A percentile compares a stretch with the other conserved stretches of the same genome.
Evolutionary conservation across 1,140 invertebrate species (phyloP).

Genomic region (Halotydeus destructor): DNA sequence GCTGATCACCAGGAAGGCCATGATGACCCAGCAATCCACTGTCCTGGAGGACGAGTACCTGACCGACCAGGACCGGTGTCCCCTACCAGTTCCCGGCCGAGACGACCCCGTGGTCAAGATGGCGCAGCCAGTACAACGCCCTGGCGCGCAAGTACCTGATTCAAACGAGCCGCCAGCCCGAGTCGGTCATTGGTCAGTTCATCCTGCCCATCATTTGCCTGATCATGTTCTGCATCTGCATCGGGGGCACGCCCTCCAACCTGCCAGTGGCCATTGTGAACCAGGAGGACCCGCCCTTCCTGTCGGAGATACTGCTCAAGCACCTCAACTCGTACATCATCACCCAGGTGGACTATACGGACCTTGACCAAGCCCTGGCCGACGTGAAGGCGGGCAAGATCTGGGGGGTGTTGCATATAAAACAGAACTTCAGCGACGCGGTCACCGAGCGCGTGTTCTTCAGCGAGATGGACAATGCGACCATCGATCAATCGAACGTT

Average conservation of each 20-base stretch:
- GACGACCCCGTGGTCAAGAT: neutral
- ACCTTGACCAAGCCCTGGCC: constrained; percentile 5
- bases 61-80: too few species aligned
- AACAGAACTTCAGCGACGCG: constrained; percentile 8
- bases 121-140: neutral
- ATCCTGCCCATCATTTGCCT: constrained; percentile 71
- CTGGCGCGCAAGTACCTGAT: constrained; percentile 12
- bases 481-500: neutral
- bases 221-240: constrained; percentile 74
- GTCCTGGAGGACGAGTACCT: neutral
- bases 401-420: constrained; percentile 13
- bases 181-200: constrained; percentile 47
- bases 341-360: neutral
- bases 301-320: neutral
- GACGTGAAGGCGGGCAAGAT: constrained; percentile 10
- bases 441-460: constrained; percentile 6
- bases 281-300: constrained; percentile 16
- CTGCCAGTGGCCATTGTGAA: constrained; percentile 56
- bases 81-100: too few species aligned
- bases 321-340: constrained; percentile 1
- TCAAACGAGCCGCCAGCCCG: constrained; percentile 7
- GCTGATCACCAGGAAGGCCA: too few species aligned
- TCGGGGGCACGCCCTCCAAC: constrained; percentile 63
- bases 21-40: neutral
- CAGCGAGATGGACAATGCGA: neutral